These are phyloP conservation scores for Paracentrotus lividus DNA, from an alignment of 53 echinoderm and acorn worm species.

Conservation along the genomic window DNA sequence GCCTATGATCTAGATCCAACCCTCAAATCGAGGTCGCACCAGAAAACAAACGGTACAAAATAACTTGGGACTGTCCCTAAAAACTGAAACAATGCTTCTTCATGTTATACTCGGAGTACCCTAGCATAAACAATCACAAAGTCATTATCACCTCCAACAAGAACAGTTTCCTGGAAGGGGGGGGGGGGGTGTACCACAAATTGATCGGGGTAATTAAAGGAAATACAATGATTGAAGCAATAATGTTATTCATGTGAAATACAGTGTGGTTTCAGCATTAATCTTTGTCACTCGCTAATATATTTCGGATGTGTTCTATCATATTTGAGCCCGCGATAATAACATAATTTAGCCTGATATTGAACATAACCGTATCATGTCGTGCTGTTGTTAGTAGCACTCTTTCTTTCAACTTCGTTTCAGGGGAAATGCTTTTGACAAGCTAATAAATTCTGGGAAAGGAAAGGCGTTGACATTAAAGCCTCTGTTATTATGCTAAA, in stretches of 20 bases:
- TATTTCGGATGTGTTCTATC: neutral
- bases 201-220: no score
- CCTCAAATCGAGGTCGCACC: neutral
- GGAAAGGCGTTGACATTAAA: neutral
- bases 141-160: no score
- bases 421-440: slow-evolving; percentile 17
- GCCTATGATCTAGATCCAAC: neutral
- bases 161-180: no score
- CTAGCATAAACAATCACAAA: no score
- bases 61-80: slow-evolving; percentile 21
- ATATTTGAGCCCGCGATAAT: neutral
- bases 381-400: neutral
- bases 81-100: neutral
- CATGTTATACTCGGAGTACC: no score
- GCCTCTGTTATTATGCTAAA: neutral
- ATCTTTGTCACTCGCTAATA: no score
- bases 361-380: neutral
- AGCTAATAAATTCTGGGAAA: slow-evolving; percentile 13
- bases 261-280: no score
- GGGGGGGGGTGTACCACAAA: no score
- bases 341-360: neutral
- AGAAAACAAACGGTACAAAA: neutral
- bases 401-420: neutral
- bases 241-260: no score
- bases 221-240: no score